Evolutionary conservation across 2,888 invertebrate species (phyloP), one percentile per base, ranked within the genome.

Genomic region (Cataglyphis albicans): DNA sequence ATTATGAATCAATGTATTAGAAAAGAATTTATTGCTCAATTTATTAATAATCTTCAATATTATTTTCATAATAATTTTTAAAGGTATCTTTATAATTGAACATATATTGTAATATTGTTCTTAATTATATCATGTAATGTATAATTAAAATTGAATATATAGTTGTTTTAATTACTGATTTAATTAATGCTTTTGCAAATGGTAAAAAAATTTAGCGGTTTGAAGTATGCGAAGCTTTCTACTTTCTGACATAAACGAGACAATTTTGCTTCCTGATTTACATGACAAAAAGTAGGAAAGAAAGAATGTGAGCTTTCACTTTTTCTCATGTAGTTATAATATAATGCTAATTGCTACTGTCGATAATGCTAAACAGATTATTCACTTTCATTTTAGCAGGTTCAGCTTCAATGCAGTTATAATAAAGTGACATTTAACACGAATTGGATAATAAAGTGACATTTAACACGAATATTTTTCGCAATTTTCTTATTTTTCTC

Each of bases 231-330:
- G 29, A 67, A 67, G 38, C 35, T 75, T 76, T 76, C 52, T 41
- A 65, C 1, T 29, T 29, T 29, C 12, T 41, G 18, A 1, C 41
- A 15, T 59, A 48, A 7, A 67, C 25, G 3, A 75, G 12, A 75
- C 18, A 65, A 76, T 55, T 52, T 67, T 52, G 48, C 75, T 76
- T 76, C 75, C 67, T 55, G 35, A 67, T 67, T 76, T 55, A 67
- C 29, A 12, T 9, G 67, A 76, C 75, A 7, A 52, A 65, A 75
- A 65, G 61, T 61, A 61, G 52, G 52, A 76, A 52, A 61, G 52
- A 38, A 76, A 52, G 29, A 65, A 67, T 25, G 18, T 52, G 32
- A 38, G 67, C 75, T 76, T 76, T 76, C 67, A 59, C 75, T 76
- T 76, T 52, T 67, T 55, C 65, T 75, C 65, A 7, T 29, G 12